Percentiles rank a stretch among this genome's conserved stretches.
phyloP scores from a whole-genome alignment of 2,797 vertebrate genomes.

The Sarcophilus harrisii region DNA sequence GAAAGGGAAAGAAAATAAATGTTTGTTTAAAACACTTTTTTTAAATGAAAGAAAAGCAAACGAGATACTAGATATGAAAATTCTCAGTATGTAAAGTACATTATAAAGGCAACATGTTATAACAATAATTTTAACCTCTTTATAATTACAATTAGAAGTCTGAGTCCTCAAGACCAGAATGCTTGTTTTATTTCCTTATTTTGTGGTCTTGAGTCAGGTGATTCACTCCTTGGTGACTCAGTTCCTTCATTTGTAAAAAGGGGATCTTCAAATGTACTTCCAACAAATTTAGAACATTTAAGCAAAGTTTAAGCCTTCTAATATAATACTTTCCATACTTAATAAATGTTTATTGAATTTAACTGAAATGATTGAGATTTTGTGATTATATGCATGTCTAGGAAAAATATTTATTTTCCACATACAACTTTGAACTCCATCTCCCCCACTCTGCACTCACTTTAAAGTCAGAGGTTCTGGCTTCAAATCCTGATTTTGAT shows the following conservation, averaged over 20 bases:
- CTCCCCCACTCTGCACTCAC: not conserved
- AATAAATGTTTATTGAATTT: not conserved
- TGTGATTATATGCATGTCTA: not conserved
- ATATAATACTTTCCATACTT: not conserved
- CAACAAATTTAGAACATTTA: not conserved
- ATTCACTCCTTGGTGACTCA: not conserved
- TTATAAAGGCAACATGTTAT: not conserved
- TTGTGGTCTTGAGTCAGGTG: accelerated
- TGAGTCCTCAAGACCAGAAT: not conserved
- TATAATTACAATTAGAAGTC: not conserved
- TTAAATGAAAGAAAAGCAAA: slow-evolving; percentile 1
- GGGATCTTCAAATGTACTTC: not conserved
- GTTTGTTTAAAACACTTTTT: not conserved
- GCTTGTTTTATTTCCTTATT: accelerated
- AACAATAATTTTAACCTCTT: slow-evolving; percentile 1
- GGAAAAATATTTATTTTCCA: not conserved
- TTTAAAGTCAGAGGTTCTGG: not conserved
- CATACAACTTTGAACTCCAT: not conserved
- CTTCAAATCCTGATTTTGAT: not conserved
- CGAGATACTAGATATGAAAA: not conserved
- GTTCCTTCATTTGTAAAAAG: not conserved
- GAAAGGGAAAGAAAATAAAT: not conserved
- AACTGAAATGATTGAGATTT: not conserved
- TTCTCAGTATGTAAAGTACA: not conserved
- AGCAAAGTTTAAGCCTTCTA: not conserved